Base-by-base conservation (phyloP, 1,140 invertebrate genomes). In the Manduca sexta region DNA sequence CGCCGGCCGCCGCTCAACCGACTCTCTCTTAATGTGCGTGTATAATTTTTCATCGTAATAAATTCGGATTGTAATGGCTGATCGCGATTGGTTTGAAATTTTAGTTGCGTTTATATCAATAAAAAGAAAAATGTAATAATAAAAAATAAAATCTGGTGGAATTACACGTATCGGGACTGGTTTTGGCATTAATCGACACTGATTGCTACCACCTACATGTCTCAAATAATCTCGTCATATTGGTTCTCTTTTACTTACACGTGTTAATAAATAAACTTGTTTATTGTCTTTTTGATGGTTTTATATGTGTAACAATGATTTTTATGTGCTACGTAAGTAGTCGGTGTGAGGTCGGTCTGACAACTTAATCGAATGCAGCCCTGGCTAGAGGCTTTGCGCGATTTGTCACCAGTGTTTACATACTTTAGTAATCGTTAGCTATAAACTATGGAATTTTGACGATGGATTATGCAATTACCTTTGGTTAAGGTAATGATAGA, bases 1-100 rank as follows among this genome's bases (percentile, higher is more conserved):
- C 34, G 34, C 33, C 21, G 21, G 6, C n/a, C 34, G 34, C 33
- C 21, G 21, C 21, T 55, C 43, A 46, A 46, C 57, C 60, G 63
- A 61, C 63, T 66, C 60, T 54, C 45, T 66, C 56, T 69, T 80
- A 81, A 81, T 78, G 72, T 66, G 78, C 81, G 78, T 84, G 74
- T 65, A 82, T 81, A 84, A 84, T 82, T 79, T 81, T 77, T 79
- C 70, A 66, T 82, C 68, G 78, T 81, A 79, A 84, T 84, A 84
- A 84, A 84, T 84, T 79, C 72, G 63, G 75, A 80, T 84, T 67
- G 74, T 74, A 78, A 80, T 74, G 65, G 68, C 64, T 64, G 67
- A 69, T 73, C 56, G 71, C 80, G 74, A 84, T 82, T 79, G 75
- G 74, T 72, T 78, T 65, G 65, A 72, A 54, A 61, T 57, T 73